These are phyloP conservation scores for Ptilorrhoa leucosticta DNA, from an alignment of 2,113 vertebrate genomes.

Conservation along the genomic window DNA sequence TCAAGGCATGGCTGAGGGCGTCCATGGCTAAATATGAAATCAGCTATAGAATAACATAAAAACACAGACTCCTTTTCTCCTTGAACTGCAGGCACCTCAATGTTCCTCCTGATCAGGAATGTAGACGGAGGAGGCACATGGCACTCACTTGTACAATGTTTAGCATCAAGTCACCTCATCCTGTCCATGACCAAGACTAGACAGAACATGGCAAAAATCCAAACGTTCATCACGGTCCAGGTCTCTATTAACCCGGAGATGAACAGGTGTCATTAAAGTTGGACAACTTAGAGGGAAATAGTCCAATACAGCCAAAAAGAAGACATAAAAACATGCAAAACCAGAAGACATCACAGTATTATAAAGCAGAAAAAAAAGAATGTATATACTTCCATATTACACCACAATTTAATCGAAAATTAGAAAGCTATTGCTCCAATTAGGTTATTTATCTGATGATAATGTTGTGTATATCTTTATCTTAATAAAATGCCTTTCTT, in stretches of 20 bases:
- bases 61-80: neutral
- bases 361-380: neutral
- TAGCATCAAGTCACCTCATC: neutral
- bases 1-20: neutral
- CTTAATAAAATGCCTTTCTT: neutral
- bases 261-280: neutral
- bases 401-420: neutral
- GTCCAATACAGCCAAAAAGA: neutral
- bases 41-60: neutral
- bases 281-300: neutral
- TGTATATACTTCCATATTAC: neutral
- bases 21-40: neutral
- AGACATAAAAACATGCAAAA: neutral
- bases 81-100: neutral
- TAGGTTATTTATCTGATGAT: neutral
- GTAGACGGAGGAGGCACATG: neutral
- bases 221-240: neutral
- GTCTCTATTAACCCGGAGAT: neutral
- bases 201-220: neutral
- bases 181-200: neutral
- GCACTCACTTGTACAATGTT: rapidly evolving
- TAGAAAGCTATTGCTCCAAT: neutral
- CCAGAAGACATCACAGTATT: neutral
- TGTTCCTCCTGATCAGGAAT: rapidly evolving
- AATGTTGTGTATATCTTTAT: neutral